phyloP scores from a whole-genome alignment of 2,113 vertebrate genomes.

The Phainopepla nitens region DNA sequence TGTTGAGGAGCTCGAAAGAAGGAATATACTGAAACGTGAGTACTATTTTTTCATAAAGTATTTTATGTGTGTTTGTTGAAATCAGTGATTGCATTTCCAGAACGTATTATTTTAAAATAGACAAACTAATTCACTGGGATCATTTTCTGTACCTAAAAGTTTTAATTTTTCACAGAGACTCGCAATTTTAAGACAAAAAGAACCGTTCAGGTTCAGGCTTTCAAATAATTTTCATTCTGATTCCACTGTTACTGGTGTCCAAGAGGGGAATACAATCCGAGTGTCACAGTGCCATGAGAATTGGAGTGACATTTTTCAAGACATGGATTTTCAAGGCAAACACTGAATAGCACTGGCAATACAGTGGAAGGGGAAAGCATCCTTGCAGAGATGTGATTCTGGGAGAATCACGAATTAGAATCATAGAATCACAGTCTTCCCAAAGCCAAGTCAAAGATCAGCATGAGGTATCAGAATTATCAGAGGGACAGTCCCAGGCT shows the following conservation, averaged over 20 bases:
- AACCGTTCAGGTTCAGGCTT: background rate
- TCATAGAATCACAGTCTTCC: too few relatives aligned
- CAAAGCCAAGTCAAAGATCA: background rate
- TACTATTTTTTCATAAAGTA: background rate
- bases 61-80: background rate
- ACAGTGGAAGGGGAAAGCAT: background rate
- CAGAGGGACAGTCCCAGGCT: background rate
- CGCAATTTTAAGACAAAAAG: background rate
- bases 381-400: background rate
- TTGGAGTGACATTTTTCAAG: background rate
- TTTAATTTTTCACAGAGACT: background rate
- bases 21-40: slow-evolving; percentile 98
- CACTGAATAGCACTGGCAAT: background rate
- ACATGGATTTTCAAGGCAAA: background rate
- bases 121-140: background rate
- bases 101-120: background rate
- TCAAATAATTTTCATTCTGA: background rate
- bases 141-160: background rate
- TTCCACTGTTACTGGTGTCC: background rate
- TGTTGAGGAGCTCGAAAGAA: slow-evolving; percentile 95
- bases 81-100: background rate
- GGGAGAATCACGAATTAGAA: too few relatives aligned
- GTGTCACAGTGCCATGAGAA: background rate
- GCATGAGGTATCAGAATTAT: background rate
- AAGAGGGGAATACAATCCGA: background rate